Evolutionary conservation across 30 jellyfish, hydroid and myxozoan species (phyloP).

Genomic region (Pseudorhiza aurosa): DNA sequence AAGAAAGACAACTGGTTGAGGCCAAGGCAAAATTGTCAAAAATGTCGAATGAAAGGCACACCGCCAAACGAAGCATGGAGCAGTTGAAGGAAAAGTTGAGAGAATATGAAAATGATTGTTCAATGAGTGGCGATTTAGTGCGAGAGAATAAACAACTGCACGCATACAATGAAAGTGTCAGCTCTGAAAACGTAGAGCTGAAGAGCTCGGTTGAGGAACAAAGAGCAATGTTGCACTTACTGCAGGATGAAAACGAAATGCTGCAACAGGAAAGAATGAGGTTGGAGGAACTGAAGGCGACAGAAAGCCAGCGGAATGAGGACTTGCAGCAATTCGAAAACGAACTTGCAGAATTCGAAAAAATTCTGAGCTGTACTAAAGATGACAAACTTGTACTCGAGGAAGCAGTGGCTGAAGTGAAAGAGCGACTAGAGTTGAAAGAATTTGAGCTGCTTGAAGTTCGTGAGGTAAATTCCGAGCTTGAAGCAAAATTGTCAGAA

Average conservation of each 20-base stretch:
- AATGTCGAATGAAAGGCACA: background rate
- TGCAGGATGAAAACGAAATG: conserved; percentile 6
- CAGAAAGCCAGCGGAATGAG: background rate
- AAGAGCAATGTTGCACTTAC: background rate
- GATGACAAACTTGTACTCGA: background rate
- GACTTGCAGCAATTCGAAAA: background rate
- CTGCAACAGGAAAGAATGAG: background rate
- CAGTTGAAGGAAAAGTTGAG: background rate
- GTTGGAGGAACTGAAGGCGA: background rate
- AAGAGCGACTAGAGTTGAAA: background rate
- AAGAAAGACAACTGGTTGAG: background rate
- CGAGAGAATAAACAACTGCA: background rate
- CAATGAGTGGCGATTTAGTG: too few species aligned
- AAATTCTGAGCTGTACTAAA: background rate
- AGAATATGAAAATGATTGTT: background rate
- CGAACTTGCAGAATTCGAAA: background rate
- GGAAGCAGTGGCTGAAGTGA: background rate
- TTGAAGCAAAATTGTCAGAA: background rate
- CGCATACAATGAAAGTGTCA: background rate
- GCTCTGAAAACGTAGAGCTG: background rate
- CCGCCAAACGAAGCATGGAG: background rate
- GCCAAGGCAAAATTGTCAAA: background rate
- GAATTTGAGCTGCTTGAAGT: background rate
- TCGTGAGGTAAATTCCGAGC: background rate
- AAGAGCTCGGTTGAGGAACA: background rate